Evolutionary conservation across 2,888 invertebrate species (phyloP).

Genomic region (Tetramorium bicarinatum): DNA sequence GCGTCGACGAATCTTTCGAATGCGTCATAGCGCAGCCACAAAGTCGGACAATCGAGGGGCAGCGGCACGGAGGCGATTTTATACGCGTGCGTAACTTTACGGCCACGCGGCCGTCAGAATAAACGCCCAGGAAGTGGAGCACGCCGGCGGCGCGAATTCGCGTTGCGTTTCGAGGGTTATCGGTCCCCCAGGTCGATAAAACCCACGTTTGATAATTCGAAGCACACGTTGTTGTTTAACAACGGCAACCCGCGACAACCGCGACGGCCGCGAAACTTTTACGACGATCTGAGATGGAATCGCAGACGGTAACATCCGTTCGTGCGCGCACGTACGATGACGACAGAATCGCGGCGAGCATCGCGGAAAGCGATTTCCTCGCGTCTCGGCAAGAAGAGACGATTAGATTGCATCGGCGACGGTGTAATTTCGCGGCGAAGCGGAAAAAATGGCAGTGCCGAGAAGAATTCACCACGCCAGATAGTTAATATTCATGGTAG

Average conservation of each 20-base stretch:
- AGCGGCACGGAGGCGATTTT: slow-evolving; percentile 51
- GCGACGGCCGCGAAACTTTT: neutral
- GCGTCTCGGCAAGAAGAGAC: neutral
- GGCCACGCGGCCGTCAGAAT: slow-evolving; percentile 8
- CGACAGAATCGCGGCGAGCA: slow-evolving; percentile 4
- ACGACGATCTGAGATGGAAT: neutral
- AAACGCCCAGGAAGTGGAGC: slow-evolving; percentile 49
- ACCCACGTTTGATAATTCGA: slow-evolving; percentile 40
- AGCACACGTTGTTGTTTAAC: neutral
- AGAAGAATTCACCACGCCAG: slow-evolving; percentile 9
- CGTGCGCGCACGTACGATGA: neutral
- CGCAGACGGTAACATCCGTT: neutral
- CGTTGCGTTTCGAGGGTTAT: slow-evolving; percentile 50
- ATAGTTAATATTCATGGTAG: neutral
- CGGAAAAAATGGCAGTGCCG: neutral
- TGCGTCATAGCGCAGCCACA: slow-evolving; percentile 42
- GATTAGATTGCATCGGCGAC: slow-evolving; percentile 6
- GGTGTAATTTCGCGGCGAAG: neutral
- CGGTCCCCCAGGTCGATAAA: slow-evolving; percentile 48
- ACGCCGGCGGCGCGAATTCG: neutral
- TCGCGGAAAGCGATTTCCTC: slow-evolving; percentile 9
- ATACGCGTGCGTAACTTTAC: slow-evolving; percentile 60
- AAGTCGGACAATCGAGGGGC: slow-evolving; percentile 42
- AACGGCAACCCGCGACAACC: slow-evolving; percentile 12
- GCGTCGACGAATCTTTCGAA: slow-evolving; percentile 55